A percentile compares a stretch with the other conserved stretches of the same genome.
Evolutionary conservation across 2,797 vertebrate genomes (phyloP).

Genomic region (Coluber constrictor): DNA sequence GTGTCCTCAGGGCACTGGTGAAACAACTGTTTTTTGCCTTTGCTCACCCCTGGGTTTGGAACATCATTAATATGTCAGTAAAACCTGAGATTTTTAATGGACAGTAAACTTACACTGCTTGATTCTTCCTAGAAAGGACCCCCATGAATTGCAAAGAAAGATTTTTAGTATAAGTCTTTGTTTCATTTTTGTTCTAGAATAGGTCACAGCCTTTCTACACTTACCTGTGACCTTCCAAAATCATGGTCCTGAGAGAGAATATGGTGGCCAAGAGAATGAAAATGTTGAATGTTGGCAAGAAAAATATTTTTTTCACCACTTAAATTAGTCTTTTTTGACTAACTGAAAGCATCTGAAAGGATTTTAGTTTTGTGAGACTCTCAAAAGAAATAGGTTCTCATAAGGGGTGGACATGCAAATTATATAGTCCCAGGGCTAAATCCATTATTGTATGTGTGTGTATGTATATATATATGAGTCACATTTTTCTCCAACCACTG

Average conservation of each 20-base stretch:
- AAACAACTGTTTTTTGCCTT: neutral
- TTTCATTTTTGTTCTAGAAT: slow-evolving; percentile 16
- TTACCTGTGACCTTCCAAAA: slow-evolving; percentile 16
- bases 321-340: slow-evolving; percentile 31
- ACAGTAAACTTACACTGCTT: slow-evolving; percentile 26
- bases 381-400: no score
- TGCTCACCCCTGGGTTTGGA: neutral
- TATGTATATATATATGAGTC: no score
- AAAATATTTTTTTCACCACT: slow-evolving; percentile 16
- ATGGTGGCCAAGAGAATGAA: slow-evolving; percentile 10
- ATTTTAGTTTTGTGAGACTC: no score
- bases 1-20: neutral
- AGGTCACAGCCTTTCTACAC: slow-evolving; percentile 8
- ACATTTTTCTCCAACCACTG: neutral
- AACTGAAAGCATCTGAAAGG: slow-evolving; percentile 13
- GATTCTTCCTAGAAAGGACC: slow-evolving; percentile 18
- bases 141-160: slow-evolving; percentile 22
- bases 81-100: slow-evolving; percentile 29
- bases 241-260: slow-evolving; percentile 6
- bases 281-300: slow-evolving; percentile 24
- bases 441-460: no score
- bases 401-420: no score
- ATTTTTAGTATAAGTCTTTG: neutral
- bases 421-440: no score
- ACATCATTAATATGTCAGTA: slow-evolving; percentile 32